Base-by-base conservation (phyloP, 1,140 invertebrate genomes). In the Musca domestica region DNA sequence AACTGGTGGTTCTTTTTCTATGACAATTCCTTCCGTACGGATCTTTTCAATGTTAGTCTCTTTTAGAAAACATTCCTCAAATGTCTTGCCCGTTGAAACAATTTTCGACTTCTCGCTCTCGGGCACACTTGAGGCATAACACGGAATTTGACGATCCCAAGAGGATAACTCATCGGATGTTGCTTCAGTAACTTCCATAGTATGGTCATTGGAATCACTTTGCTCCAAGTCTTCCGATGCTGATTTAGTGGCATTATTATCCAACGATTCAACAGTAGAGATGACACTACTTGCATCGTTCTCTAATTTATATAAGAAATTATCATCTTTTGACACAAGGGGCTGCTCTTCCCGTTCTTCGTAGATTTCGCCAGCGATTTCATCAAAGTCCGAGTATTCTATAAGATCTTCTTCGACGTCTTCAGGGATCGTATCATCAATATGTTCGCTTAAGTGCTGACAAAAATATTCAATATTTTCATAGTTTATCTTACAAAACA, bases 401-500 rank as follows among this genome's bases (percentile, higher is more conserved):
- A 22, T 7, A 7, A 9, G 12, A n/a, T n/a, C n/a, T 6, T 7
- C 23, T 20, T 54, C 51, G 2, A 41, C 23, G 5, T 52, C 51
- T 22, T 9, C 17, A 17, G 17, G 6, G 17, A 51, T 22, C 41
- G 54, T 30, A 22, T 67, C 65, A 30, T 54, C 54, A n/a, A 67
- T 52, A 9, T 67, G 65, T 67, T 54, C 30, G 34, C 65, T 67
- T 67, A 67, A 67, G 56, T 67, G 65, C n/a, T 67, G 49, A 23
- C 65, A 67, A 56, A 54, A 67, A 15, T 41, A 56, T 10, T 67
- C 22, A n/a, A 67, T 56, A 67, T 56, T 56, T 30, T 67, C 65
- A 30, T 30, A 52, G 6, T 46, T 51, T 54, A 41, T 56, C 17
- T 56, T 51, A 67, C 65, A 67, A n/a, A 41, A 67, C 2, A 34